Conservation (phyloP, 1,140 invertebrate genomes). For the Neodiprion virginianus region DNA sequence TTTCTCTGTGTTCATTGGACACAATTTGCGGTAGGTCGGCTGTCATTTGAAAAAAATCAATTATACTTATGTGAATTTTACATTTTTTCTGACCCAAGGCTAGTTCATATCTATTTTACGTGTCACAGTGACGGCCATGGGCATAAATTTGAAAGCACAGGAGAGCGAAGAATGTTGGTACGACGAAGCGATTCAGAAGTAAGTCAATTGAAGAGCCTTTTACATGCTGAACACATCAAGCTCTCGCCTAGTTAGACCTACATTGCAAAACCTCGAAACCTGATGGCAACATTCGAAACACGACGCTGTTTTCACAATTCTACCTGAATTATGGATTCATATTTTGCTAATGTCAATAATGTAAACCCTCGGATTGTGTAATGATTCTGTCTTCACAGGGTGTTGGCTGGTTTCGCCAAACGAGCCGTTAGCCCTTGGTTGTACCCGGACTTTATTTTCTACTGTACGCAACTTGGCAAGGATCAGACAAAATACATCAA, state of each 20-base stretch:
- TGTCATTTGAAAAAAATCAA: neutral
- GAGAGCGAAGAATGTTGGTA: neutral
- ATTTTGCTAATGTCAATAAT: too few relatives aligned
- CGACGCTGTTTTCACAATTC: too few relatives aligned
- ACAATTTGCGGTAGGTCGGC: constrained; percentile 29
- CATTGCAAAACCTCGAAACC: too few relatives aligned
- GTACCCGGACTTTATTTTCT: neutral
- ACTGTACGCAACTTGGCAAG: neutral
- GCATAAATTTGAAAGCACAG: constrained; percentile 23
- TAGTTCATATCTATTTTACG: neutral
- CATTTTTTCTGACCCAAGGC: neutral
- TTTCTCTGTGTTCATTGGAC: constrained; percentile 23
- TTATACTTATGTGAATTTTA: neutral
- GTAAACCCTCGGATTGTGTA: too few relatives aligned
- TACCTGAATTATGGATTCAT: too few relatives aligned
- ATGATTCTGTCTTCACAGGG: too few relatives aligned
- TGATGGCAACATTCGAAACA: too few relatives aligned
- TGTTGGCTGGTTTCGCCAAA: neutral
- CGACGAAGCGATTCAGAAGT: neutral
- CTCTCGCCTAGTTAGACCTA: too few relatives aligned
- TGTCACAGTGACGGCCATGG: constrained; percentile 28
- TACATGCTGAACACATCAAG: too few relatives aligned
- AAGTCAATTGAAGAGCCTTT: neutral
- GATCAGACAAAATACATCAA: neutral
- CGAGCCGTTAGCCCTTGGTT: neutral